Evolutionary conservation across 2,797 vertebrate genomes (phyloP).

Genomic region (Cephalopachus bancanus): DNA sequence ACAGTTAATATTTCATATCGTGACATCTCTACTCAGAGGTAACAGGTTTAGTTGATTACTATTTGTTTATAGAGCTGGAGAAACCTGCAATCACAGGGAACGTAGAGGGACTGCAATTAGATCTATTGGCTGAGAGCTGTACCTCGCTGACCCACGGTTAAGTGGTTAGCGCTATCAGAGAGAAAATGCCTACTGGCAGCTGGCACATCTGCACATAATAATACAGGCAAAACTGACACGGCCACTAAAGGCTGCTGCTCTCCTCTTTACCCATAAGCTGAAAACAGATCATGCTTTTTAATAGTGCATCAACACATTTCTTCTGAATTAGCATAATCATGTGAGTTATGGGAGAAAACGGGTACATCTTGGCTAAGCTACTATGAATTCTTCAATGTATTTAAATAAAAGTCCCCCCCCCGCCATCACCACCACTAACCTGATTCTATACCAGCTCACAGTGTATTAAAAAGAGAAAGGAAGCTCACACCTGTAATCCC

Average conservation of each 20-base stretch:
- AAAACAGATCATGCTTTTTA: constrained; percentile 90
- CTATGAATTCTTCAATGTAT: constrained; percentile 72
- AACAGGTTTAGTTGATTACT: constrained; percentile 94
- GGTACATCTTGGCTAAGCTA: constrained; percentile 66
- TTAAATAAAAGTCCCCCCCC: constrained; percentile 11
- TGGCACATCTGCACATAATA: constrained; percentile 92
- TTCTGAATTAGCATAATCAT: constrained; percentile 78
- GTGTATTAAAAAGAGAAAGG: constrained; percentile 30
- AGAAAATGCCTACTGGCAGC: constrained; percentile 91
- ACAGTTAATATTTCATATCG: constrained; percentile 92
- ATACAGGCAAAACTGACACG: constrained; percentile 89
- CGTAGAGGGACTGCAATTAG: constrained; percentile 96
- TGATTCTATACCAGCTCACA: constrained; percentile 53
- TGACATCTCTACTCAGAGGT: constrained; percentile 92
- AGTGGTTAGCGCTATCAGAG: constrained; percentile 93
- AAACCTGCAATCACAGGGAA: constrained; percentile 96
- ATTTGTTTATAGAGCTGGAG: constrained; percentile 94
- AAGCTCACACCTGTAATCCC: background rate
- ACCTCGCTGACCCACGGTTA: constrained; percentile 93
- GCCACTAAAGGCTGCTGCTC: constrained; percentile 89
- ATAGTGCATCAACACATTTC: constrained; percentile 86
- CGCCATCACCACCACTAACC: background rate
- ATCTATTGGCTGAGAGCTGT: constrained; percentile 94
- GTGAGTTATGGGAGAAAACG: constrained; percentile 46
- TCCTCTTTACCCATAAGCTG: constrained; percentile 88